Evolutionary conservation across 2,113 vertebrate species (phyloP).

Genomic region (Cariama cristata): DNA sequence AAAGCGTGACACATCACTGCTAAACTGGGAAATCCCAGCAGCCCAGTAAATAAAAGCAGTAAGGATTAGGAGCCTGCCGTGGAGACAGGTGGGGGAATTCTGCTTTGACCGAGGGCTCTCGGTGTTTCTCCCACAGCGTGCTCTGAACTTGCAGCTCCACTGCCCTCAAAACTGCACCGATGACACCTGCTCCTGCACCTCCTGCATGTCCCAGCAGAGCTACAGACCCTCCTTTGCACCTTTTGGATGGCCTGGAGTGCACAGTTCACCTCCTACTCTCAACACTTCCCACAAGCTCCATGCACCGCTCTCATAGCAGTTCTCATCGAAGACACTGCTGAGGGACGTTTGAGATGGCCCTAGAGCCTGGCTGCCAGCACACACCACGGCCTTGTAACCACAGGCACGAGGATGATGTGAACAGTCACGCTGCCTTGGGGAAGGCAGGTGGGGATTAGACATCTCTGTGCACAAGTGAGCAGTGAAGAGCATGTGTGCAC

Average conservation of each 20-base stretch:
- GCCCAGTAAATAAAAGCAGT: not conserved
- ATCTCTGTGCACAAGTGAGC: not conserved
- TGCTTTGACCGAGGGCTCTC: fast-evolving
- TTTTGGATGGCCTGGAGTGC: not conserved
- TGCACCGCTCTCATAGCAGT: not conserved
- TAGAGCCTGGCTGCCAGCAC: not conserved
- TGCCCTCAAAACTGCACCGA: fast-evolving
- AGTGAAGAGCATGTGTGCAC: fast-evolving
- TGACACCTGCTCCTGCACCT: not conserved
- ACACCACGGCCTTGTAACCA: not conserved
- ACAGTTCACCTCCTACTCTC: not conserved
- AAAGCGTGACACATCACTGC: not conserved
- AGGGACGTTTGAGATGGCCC: not conserved
- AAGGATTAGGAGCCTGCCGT: not conserved
- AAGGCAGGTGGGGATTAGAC: fast-evolving
- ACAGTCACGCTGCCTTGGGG: not conserved
- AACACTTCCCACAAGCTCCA: not conserved
- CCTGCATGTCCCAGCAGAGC: not conserved
- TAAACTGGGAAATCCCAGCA: not conserved
- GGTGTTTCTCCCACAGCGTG: not conserved
- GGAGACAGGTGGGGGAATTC: not conserved
- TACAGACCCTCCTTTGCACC: too few species aligned
- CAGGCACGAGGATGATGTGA: fast-evolving
- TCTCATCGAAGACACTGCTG: not conserved
- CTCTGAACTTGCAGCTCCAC: not conserved